A percentile compares a stretch with the other conserved stretches of the same genome.
Conservation (phyloP, 2,113 vertebrate genomes). For the Isichthys henryi region DNA sequence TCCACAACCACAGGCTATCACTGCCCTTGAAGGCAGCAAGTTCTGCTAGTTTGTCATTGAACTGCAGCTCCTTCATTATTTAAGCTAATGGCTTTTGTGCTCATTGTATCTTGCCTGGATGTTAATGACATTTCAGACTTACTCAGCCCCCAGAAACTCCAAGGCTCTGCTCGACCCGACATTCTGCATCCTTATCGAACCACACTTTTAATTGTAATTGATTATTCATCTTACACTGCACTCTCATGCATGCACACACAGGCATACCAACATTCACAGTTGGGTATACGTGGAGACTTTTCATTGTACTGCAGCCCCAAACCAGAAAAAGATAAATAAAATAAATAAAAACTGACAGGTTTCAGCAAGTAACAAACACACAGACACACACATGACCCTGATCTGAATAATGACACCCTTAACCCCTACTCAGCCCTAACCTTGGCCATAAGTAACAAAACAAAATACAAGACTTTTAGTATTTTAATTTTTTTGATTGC, state of each 20-base stretch:
- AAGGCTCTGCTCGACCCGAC: not conserved
- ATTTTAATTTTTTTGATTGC: too few species aligned
- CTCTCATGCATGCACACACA: not conserved
- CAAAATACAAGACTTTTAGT: too few species aligned
- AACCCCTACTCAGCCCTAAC: too few species aligned
- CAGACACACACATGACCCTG: not conserved
- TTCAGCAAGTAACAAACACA: not conserved
- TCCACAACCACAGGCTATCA: not conserved
- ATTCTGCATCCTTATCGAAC: not conserved
- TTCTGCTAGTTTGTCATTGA: slow-evolving; percentile 1
- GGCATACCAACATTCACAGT: not conserved
- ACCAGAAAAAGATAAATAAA: not conserved
- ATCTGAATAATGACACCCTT: too few species aligned
- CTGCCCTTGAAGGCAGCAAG: not conserved
- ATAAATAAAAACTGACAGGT: not conserved
- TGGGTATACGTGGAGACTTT: not conserved
- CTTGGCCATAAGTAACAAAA: too few species aligned
- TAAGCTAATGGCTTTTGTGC: not conserved
- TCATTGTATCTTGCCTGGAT: not conserved
- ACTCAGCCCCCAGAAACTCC: not conserved
- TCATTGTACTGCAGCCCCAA: not conserved
- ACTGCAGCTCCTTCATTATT: not conserved
- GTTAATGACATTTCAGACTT: slow-evolving; percentile 4
- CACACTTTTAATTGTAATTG: not conserved
- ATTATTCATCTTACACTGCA: not conserved